Conservation (phyloP, 2,888 invertebrate genomes). For the Marronus borbonicus region DNA sequence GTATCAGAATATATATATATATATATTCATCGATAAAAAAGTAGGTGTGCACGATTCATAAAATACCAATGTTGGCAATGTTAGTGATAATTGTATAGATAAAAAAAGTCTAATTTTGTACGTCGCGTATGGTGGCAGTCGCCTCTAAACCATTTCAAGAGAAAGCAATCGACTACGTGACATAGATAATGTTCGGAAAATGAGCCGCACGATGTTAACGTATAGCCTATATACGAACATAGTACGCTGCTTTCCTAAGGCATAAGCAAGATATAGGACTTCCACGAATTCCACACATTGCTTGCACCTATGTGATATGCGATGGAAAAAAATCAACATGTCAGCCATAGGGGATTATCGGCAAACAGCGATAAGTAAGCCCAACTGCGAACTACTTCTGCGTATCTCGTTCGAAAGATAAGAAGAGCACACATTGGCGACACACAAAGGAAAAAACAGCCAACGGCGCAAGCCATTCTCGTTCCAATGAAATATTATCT, state of each 20-base stretch:
- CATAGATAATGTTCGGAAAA: slow-evolving; percentile 23
- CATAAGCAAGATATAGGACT: slow-evolving; percentile 24
- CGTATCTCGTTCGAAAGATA: slow-evolving; percentile 51
- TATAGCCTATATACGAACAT: background rate
- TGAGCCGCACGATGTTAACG: background rate
- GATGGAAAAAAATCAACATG: slow-evolving; percentile 37
- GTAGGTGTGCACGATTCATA: slow-evolving; percentile 4
- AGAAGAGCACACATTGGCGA: slow-evolving; percentile 35
- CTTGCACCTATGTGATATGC: background rate
- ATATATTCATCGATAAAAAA: background rate
- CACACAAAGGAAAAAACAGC: slow-evolving; percentile 50
- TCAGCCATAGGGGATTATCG: slow-evolving; percentile 54
- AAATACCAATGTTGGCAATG: background rate
- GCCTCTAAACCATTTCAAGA: slow-evolving; percentile 20
- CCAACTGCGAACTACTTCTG: slow-evolving; percentile 48
- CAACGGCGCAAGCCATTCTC: slow-evolving; percentile 59
- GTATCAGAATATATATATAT: background rate
- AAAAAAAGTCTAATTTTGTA: slow-evolving; percentile 11
- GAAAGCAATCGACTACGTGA: slow-evolving; percentile 37
- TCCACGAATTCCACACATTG: slow-evolving; percentile 24
- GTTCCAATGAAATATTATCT: slow-evolving; percentile 57
- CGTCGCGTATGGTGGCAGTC: background rate
- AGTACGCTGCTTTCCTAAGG: slow-evolving; percentile 1
- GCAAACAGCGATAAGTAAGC: slow-evolving; percentile 7
- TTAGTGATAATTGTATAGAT: background rate